Percentiles rank a stretch among this genome's conserved stretches.
phyloP scores from a whole-genome alignment of 1,140 invertebrate genomes.

The Drosophila pachea region DNA sequence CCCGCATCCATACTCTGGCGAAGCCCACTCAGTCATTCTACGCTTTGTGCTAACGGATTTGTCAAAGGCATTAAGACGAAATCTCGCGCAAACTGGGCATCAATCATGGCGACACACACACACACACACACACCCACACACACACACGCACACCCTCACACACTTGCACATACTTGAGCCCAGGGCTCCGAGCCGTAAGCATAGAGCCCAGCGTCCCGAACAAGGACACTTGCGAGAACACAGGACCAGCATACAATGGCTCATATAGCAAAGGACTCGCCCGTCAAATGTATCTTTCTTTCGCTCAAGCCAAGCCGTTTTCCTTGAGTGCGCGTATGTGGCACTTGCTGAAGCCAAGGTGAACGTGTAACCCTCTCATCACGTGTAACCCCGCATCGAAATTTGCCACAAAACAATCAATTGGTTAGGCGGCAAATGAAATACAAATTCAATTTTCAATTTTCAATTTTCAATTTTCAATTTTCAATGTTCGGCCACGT shows the following conservation, averaged over 20 bases:
- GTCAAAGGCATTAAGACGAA: constrained; percentile 76
- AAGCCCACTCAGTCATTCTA: constrained; percentile 19
- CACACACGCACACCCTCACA: too few species aligned
- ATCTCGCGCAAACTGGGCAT: constrained; percentile 72
- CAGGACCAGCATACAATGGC: constrained; percentile 25
- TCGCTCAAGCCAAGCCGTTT: constrained; percentile 23
- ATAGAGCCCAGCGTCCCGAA: neutral
- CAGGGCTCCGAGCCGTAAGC: too few species aligned
- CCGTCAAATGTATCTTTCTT: constrained; percentile 38
- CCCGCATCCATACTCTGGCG: neutral
- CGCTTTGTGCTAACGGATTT: constrained; percentile 70
- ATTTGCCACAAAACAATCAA: constrained; percentile 42
- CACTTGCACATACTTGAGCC: too few species aligned
- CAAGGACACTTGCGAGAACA: constrained; percentile 15
- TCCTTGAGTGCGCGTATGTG: neutral
- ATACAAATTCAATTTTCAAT: constrained; percentile 27
- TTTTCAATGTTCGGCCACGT: constrained; percentile 14
- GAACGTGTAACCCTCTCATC: constrained; percentile 25
- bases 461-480: too few species aligned
- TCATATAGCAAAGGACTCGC: constrained; percentile 15
- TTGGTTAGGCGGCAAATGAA: constrained; percentile 26
- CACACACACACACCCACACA: too few species aligned
- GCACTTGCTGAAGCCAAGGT: constrained; percentile 5
- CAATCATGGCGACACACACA: constrained; percentile 60
- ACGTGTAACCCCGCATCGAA: constrained; percentile 27